Base-by-base conservation (phyloP, 2,888 invertebrate genomes). In the Platycheirus albimanus region DNA sequence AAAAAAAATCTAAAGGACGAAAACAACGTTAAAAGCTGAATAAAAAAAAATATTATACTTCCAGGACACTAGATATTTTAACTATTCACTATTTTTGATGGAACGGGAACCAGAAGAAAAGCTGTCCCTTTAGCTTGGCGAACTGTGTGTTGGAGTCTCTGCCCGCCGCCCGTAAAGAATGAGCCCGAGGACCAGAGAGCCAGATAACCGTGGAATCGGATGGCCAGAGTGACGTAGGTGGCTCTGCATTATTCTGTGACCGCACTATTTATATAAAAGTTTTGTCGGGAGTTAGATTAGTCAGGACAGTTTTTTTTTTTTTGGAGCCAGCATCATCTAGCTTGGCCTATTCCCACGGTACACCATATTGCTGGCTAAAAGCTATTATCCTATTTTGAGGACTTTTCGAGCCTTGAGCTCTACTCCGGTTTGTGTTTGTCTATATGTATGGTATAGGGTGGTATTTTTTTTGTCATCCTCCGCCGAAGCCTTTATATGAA, bases 191-290 rank as follows among this genome's bases (percentile, higher is more conserved):
- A 70, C 51, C 58, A 38, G 33, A 41, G 13, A 58, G 41, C 38
- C 38, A 20, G 56, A 58, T 58, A 58, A 41, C 56, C 58, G 64
- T 19, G 38, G 74, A 63, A 81, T 58, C 66, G 19, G 38, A 61
- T 41, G 61, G 19, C 47, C 30, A 49, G 71, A 71, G 71, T 76
- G 77, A 67, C 54, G 66, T 67, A 71, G 72, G 63, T 63, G 61
- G 78, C 15, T 74, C 38, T 69, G 78, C 77, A 74, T 78, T 74
- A 83, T 78, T 56, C 78, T 69, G 61, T 69, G 69, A 83, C 77
- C 83, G 67, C 78, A 78, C 54, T 83, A 72, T 83, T 83, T 78
- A 52, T 83, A 74, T 69, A 83, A 78, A 83, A 78, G 78, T 78
- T 83, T 78, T 56, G 49, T 56, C 43, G 17, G 54, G 41, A 71